A percentile compares a stretch with the other conserved stretches of the same genome.
These are phyloP conservation scores for Caenorhabditis sp. DNA, from an alignment of 2,888 invertebrate genomes.

Conservation along the genomic window DNA sequence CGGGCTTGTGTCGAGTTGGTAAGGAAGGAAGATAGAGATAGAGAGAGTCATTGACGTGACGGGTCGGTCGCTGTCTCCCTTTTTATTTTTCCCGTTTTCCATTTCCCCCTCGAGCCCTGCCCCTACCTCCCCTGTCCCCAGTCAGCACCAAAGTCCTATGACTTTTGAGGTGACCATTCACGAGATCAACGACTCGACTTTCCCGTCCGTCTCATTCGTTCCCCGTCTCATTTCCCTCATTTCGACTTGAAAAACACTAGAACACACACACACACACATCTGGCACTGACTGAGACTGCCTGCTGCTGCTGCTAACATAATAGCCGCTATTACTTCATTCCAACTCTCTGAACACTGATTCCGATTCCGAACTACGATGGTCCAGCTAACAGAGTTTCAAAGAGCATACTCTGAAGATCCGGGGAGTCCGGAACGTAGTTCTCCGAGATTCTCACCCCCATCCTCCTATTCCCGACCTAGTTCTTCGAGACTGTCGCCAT, in stretches of 20 bases:
- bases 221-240: too few relatives aligned
- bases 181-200: slow-evolving; percentile 41
- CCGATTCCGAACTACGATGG: slow-evolving; percentile 23
- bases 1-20: slow-evolving; percentile 40
- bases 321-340: slow-evolving; percentile 44
- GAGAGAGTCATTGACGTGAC: slow-evolving; percentile 46
- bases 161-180: slow-evolving; percentile 60
- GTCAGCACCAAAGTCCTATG: slow-evolving; percentile 60
- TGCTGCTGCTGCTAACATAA: slow-evolving; percentile 3
- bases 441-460: slow-evolving; percentile 27
- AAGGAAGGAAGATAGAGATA: too few relatives aligned
- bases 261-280: slow-evolving; percentile 26
- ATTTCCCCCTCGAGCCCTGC: slow-evolving; percentile 33
- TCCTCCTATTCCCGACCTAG: slow-evolving; percentile 38
- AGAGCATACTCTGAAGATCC: slow-evolving; percentile 38
- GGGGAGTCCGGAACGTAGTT: slow-evolving; percentile 32
- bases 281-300: slow-evolving; percentile 31
- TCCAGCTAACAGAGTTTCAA: slow-evolving; percentile 51
- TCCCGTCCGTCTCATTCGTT: slow-evolving; percentile 7
- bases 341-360: too few relatives aligned
- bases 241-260: slow-evolving; percentile 48
- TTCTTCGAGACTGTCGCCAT: slow-evolving; percentile 48
- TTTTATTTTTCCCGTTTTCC: slow-evolving; percentile 30
- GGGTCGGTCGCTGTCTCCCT: slow-evolving; percentile 18
- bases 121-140: slow-evolving; percentile 29